Percentiles rank a stretch among this genome's conserved stretches.
These are phyloP conservation scores for Lamprotornis superbus DNA, from an alignment of 2,113 vertebrate species.

Conservation along the genomic window DNA sequence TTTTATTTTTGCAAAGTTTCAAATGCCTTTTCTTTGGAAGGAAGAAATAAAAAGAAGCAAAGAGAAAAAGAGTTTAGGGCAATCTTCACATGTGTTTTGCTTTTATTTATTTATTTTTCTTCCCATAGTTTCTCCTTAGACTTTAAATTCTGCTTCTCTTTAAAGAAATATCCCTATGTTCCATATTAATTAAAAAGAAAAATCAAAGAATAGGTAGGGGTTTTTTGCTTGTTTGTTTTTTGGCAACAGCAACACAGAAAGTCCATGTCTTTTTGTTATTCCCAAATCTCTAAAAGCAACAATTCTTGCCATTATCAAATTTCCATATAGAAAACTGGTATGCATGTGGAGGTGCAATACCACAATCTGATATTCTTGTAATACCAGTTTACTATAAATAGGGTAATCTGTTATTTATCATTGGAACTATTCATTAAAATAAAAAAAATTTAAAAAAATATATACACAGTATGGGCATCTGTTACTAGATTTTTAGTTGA, in stretches of 20 bases:
- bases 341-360: conserved; percentile 72
- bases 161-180: not conserved
- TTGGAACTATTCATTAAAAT: conserved; percentile 76
- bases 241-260: not conserved
- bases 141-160: not conserved
- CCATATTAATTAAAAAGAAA: not conserved
- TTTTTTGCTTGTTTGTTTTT: not conserved
- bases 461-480: conserved; percentile 67
- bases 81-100: not conserved
- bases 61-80: not conserved
- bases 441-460: not conserved
- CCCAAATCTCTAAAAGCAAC: conserved; percentile 68
- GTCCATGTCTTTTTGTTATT: conserved; percentile 11
- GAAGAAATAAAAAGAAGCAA: not conserved
- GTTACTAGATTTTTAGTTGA: conserved; percentile 55
- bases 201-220: not conserved
- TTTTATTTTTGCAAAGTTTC: conserved; percentile 8
- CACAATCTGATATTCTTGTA: conserved; percentile 76
- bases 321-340: conserved; percentile 71
- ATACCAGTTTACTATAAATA: conserved; percentile 77
- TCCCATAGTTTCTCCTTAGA: not conserved
- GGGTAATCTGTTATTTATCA: conserved; percentile 78
- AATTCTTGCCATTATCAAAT: conserved; percentile 72
- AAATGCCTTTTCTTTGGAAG: not conserved
- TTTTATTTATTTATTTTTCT: not conserved